phyloP scores from a whole-genome alignment of 2,113 vertebrate species.

The Cyphomyrus plagiostoma region DNA sequence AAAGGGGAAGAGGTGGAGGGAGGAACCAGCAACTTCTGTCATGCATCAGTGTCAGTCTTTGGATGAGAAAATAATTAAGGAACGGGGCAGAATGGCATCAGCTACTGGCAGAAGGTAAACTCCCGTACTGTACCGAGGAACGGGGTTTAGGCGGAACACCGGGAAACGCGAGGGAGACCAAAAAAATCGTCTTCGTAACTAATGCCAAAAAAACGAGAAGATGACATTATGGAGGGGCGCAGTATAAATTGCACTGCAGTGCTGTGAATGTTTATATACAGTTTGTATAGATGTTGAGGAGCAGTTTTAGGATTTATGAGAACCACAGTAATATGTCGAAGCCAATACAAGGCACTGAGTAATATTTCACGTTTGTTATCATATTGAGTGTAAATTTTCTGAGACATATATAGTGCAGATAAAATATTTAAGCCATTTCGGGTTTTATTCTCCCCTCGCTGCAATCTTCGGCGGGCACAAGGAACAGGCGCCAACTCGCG shows the following conservation, averaged over 20 bases:
- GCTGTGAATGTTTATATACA: slow-evolving; percentile 69
- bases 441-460: slow-evolving; percentile 39
- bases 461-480: slow-evolving; percentile 15
- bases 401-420: slow-evolving; percentile 53
- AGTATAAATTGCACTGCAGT: slow-evolving; percentile 63
- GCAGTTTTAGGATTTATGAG: slow-evolving; percentile 60
- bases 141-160: slow-evolving; percentile 36
- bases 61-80: slow-evolving; percentile 67
- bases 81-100: slow-evolving; percentile 50
- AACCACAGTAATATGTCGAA: slow-evolving; percentile 50
- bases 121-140: slow-evolving; percentile 41
- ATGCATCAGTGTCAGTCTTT: slow-evolving; percentile 61
- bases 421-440: slow-evolving; percentile 58
- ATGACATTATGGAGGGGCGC: slow-evolving; percentile 59
- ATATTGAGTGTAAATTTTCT: slow-evolving; percentile 60
- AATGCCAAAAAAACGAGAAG: slow-evolving; percentile 57
- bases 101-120: slow-evolving; percentile 53
- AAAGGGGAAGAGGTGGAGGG: slow-evolving; percentile 17
- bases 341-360: slow-evolving; percentile 57
- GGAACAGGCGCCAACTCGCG: neutral
- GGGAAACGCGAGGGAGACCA: slow-evolving; percentile 40
- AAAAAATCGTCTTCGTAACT: slow-evolving; percentile 54
- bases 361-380: slow-evolving; percentile 68
- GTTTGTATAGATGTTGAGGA: slow-evolving; percentile 47
- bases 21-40: slow-evolving; percentile 47